Evolutionary conservation across 2,113 vertebrate genomes (phyloP).

Genomic region (Psittacula cyanocephala): DNA sequence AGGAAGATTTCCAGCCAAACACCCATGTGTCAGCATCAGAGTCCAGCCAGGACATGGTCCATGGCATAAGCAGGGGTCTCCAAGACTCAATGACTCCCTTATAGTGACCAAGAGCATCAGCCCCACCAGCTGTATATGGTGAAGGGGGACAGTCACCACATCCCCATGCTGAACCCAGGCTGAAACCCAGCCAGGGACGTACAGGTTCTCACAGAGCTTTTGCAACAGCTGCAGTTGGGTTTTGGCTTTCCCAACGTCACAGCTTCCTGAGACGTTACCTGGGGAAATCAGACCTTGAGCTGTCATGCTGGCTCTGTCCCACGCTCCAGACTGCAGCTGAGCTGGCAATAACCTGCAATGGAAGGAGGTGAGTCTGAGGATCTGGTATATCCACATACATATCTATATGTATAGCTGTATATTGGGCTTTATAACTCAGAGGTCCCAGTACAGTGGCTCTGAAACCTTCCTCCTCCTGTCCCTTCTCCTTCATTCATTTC

Average conservation of each 20-base stretch:
- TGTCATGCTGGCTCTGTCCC: neutral
- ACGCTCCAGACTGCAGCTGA: neutral
- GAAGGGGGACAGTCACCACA: neutral
- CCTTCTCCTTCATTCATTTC: neutral
- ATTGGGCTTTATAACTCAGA: neutral
- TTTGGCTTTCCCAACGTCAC: neutral
- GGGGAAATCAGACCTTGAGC: slow-evolving; percentile 14
- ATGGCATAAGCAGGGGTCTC: neutral
- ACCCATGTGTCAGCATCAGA: neutral
- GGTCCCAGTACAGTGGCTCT: neutral
- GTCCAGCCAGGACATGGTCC: neutral
- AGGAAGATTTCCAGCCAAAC: neutral
- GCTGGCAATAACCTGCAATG: neutral
- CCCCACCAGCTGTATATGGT: neutral
- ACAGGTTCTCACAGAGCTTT: slow-evolving; percentile 5
- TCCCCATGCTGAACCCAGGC: neutral
- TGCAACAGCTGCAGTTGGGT: neutral
- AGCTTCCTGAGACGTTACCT: neutral
- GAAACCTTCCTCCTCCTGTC: neutral
- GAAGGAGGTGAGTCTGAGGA: neutral
- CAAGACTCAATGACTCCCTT: neutral
- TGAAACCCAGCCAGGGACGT: neutral
- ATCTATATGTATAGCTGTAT: neutral
- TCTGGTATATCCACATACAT: neutral
- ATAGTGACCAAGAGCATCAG: neutral